These are phyloP conservation scores for Caenorhabditis briggsae DNA, from an alignment of 1,140 invertebrate genomes.

Conservation along the genomic window DNA sequence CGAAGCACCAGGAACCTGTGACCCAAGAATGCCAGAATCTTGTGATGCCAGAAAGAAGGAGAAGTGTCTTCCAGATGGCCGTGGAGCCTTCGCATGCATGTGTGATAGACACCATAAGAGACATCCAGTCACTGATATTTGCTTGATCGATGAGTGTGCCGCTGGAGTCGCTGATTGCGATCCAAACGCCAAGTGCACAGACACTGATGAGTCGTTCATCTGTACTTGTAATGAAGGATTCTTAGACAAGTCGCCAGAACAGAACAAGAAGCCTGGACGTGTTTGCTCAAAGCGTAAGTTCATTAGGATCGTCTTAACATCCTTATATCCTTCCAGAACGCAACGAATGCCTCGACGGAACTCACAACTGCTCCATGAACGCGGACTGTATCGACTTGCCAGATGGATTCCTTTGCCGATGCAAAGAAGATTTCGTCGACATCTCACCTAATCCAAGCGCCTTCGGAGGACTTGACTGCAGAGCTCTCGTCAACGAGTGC, in stretches of 20 bases:
- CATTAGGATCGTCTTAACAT: not conserved
- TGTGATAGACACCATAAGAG: conserved; percentile 71
- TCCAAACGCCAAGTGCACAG: conserved; percentile 72
- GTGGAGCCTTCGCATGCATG: conserved; percentile 75
- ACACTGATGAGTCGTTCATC: conserved; percentile 73
- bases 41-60: conserved; percentile 77
- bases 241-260: conserved; percentile 74
- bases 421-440: conserved; percentile 78
- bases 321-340: conserved; percentile 61
- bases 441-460: conserved; percentile 76
- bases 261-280: conserved; percentile 72
- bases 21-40: conserved; percentile 68
- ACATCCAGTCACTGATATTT: conserved; percentile 76
- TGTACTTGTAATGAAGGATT: conserved; percentile 73
- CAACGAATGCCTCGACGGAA: conserved; percentile 73
- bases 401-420: conserved; percentile 78
- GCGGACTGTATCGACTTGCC: conserved; percentile 78
- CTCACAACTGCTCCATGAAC: conserved; percentile 77
- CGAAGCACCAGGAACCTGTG: conserved; percentile 73
- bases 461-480: conserved; percentile 72
- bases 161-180: conserved; percentile 74
- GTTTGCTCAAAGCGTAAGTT: conserved; percentile 67
- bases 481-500: conserved; percentile 74
- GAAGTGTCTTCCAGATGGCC: conserved; percentile 73
- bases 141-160: conserved; percentile 75